These are phyloP conservation scores for Tenebrio molitor DNA, from an alignment of 1,140 invertebrate species.

Conservation along the genomic window DNA sequence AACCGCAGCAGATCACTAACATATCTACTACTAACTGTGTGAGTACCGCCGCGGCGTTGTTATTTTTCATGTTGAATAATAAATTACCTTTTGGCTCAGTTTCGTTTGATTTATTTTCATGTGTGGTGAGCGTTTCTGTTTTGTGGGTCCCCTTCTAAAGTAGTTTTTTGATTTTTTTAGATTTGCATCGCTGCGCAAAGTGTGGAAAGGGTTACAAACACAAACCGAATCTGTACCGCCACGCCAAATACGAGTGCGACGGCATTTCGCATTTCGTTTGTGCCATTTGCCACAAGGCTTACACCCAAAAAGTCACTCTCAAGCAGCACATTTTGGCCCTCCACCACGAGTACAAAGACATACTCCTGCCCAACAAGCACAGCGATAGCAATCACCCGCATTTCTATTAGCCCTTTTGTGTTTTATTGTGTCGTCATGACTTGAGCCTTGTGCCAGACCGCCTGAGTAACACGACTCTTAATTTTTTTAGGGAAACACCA, in stretches of 20 bases:
- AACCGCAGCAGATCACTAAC: no score
- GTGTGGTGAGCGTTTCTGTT: background rate
- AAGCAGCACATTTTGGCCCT: conserved; percentile 13
- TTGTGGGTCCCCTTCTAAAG: background rate
- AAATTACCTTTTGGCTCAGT: no score
- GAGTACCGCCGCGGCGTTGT: no score
- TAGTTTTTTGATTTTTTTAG: conserved; percentile 22
- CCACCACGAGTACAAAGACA: conserved; percentile 10
- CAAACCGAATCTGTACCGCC: conserved; percentile 60
- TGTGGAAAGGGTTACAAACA: conserved; percentile 61
- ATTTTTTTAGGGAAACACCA: conserved; percentile 5
- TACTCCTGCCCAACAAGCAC: background rate
- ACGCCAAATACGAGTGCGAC: conserved; percentile 70
- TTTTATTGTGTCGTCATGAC: background rate
- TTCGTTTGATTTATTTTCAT: background rate
- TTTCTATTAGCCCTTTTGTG: background rate
- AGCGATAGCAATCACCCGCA: background rate
- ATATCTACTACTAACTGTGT: no score
- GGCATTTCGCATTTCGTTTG: conserved; percentile 70
- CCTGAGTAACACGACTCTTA: background rate
- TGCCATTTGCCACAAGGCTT: conserved; percentile 57
- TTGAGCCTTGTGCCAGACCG: no score
- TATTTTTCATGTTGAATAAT: no score
- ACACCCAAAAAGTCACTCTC: conserved; percentile 58
- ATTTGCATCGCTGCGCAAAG: conserved; percentile 48